Evolutionary conservation across 2,797 vertebrate species (phyloP).

Genomic region (Anomalospiza imberbis): DNA sequence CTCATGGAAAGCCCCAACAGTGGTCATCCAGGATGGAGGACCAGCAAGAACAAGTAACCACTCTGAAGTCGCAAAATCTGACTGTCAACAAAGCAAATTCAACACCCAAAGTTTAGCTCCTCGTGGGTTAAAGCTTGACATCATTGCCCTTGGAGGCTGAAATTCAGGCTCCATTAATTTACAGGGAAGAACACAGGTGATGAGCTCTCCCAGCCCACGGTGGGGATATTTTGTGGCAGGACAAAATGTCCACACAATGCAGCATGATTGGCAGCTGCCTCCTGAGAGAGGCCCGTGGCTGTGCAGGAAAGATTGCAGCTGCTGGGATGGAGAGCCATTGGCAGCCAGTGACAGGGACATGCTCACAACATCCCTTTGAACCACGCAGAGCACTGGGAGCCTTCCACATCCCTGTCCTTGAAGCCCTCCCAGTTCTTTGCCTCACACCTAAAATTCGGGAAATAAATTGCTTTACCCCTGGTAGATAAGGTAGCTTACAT

Average conservation of each 20-base stretch:
- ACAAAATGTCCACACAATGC: background rate
- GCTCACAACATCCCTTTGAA: background rate
- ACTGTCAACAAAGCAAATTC: background rate
- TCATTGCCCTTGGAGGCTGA: background rate
- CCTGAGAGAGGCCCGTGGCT: background rate
- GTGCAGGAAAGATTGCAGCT: constrained; percentile 35
- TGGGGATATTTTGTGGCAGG: background rate
- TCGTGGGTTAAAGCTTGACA: background rate
- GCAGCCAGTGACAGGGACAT: background rate
- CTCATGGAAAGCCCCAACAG: background rate
- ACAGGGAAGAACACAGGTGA: background rate
- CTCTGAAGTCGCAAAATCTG: fast-evolving
- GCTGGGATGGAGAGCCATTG: constrained; percentile 1
- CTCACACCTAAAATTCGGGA: background rate
- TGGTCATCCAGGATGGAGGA: background rate
- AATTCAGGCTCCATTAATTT: background rate
- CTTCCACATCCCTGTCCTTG: background rate
- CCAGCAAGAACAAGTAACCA: background rate
- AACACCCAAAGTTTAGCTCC: background rate
- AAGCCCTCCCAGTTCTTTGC: background rate
- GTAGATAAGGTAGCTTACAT: background rate
- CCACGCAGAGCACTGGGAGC: background rate
- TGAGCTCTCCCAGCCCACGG: background rate
- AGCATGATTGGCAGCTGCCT: constrained; percentile 15
- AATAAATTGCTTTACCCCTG: background rate